Evolutionary conservation across 2,113 vertebrate genomes (phyloP), one percentile per base, ranked within the genome.

Genomic region (Herpailurus yagouaroundi): DNA sequence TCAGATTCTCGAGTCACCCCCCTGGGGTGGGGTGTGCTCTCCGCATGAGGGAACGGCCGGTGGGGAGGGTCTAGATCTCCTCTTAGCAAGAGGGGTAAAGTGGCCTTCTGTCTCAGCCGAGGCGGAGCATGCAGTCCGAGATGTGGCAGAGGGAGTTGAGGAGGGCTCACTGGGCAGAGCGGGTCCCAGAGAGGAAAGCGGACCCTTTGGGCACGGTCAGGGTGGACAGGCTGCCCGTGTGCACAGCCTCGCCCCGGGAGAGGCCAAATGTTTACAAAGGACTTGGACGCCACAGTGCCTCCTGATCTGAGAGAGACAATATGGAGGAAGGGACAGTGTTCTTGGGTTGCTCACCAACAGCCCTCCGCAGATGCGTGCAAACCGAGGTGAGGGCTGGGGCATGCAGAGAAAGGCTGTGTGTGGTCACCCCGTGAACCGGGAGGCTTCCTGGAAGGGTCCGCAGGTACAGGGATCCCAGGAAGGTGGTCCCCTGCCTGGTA

Each of bases 401-500:
- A 3, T 11, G n/a, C 1, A 0, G 55, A 52, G 63, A 12, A 45
- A 50, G 31, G 86, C 36, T 18, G 1, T 6, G 33, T 29, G 3
- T 4, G 68, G 38, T 36, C 25, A 45, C 64, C 13, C 27, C 3
- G 1, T 13, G 19, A 31, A 29, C 63, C 71, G 8, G 29, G 77
- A 81, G 77, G 45, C 82, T 50, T 97, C 55, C 73, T 48, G 74
- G 66, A 95, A 73, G 89, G 91, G 50, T 31, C n/a, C 4, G 23
- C 6, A 57, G 25, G 74, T 48, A 0, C 36, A 23, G 63, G 4
- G 19, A 27, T 36, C 69, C 57, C 25, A 31, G 16, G 83, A 80
- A 81, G 52, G 60, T 85, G 33, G 27, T 36, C 92, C 89, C 63
- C 71, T 41, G 21, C 45, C 41, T 57, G 68, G 25, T 1, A 31